phyloP scores from a whole-genome alignment of 2,113 vertebrate species.

The Sander lucioperca region DNA sequence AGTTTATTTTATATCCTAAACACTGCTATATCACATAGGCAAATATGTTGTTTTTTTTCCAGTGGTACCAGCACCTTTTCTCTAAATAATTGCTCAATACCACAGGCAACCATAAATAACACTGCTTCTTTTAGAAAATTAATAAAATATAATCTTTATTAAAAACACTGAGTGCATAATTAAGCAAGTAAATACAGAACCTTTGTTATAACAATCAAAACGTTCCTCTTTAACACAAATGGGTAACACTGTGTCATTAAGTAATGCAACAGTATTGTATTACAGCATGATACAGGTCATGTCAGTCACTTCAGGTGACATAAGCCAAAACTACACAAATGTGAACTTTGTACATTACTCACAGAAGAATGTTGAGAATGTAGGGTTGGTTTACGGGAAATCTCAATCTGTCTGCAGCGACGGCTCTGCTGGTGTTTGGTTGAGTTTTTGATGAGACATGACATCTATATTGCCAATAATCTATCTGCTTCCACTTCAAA shows the following conservation, averaged over 20 bases:
- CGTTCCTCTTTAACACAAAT: constrained; percentile 8
- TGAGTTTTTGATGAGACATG: constrained; percentile 29
- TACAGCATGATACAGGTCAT: constrained; percentile 30
- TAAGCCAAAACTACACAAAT: constrained; percentile 43
- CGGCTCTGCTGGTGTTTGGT: constrained; percentile 33
- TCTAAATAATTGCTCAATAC: neutral
- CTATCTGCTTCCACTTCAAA: constrained; percentile 51
- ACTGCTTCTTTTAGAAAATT: constrained; percentile 43
- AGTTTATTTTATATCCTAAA: neutral
- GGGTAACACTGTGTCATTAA: neutral
- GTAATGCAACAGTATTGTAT: constrained; percentile 13
- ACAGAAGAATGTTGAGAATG: constrained; percentile 58
- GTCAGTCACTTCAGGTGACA: constrained; percentile 32
- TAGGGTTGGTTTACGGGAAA: constrained; percentile 25
- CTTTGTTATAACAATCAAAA: constrained; percentile 32
- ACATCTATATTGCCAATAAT: constrained; percentile 23
- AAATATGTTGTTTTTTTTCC: neutral
- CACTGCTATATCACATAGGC: neutral
- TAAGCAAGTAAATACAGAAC: constrained; percentile 45
- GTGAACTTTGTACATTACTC: constrained; percentile 30
- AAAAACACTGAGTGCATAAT: constrained; percentile 55
- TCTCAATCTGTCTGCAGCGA: constrained; percentile 9
- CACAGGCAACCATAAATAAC: constrained; percentile 12
- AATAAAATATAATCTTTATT: constrained; percentile 79
- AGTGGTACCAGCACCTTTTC: neutral